phyloP scores from a whole-genome alignment of 2,113 vertebrate species.

The Micromys minutus region DNA sequence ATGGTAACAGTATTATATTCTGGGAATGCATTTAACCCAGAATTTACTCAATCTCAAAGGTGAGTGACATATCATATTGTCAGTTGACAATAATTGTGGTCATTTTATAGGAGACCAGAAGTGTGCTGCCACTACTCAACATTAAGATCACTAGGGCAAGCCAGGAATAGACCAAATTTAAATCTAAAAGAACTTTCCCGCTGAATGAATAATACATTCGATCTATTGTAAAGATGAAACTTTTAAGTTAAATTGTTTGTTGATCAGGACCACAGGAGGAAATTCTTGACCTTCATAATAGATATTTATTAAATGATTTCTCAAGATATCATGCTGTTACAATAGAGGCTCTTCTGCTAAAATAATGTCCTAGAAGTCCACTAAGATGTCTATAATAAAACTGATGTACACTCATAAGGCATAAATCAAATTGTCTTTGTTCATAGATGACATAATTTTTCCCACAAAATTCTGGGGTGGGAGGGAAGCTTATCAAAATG shows the following conservation, averaged over 20 bases:
- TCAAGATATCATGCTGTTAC: neutral
- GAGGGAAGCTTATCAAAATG: neutral
- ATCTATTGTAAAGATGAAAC: neutral
- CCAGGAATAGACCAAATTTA: neutral
- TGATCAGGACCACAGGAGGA: neutral
- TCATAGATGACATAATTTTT: neutral
- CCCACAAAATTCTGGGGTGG: neutral
- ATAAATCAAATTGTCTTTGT: neutral
- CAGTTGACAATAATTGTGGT: too few species aligned
- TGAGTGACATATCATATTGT: neutral
- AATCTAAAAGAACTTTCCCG: neutral
- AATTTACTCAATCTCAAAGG: neutral
- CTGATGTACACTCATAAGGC: neutral
- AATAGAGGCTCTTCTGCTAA: neutral
- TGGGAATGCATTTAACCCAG: neutral
- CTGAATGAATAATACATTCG: neutral
- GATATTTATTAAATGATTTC: neutral
- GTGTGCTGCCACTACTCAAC: neutral
- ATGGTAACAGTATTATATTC: neutral
- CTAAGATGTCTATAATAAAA: neutral
- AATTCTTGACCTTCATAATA: neutral
- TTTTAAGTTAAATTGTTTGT: neutral
- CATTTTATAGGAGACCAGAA: neutral
- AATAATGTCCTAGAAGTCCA: neutral
- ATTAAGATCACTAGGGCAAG: neutral